These are phyloP conservation scores for Microcaecilia unicolor DNA, from an alignment of 2,797 vertebrate genomes.

Conservation along the genomic window DNA sequence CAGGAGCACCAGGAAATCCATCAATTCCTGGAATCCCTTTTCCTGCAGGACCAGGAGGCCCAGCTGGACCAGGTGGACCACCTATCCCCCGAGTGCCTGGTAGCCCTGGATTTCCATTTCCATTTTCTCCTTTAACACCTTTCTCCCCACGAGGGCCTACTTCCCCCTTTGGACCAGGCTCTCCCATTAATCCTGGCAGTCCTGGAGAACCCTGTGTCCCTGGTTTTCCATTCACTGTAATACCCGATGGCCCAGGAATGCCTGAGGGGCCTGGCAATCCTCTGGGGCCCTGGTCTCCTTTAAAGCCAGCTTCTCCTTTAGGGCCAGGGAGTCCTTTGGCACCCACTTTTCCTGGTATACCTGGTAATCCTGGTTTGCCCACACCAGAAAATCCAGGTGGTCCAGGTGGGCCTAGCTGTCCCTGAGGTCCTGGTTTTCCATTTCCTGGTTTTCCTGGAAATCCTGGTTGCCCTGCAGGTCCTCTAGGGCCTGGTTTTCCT, in stretches of 20 bases:
- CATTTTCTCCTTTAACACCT: conserved; percentile 84
- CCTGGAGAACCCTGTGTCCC: conserved; percentile 79
- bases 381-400: conserved; percentile 85
- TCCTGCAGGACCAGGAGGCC: conserved; percentile 62
- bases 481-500: conserved; percentile 87
- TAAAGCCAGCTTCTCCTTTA: conserved; percentile 76
- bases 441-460: conserved; percentile 86
- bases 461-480: conserved; percentile 77
- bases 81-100: conserved; percentile 62
- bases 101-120: conserved; percentile 79
- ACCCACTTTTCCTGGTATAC: conserved; percentile 84
- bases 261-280: conserved; percentile 83
- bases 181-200: conserved; percentile 72
- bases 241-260: conserved; percentile 82
- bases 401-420: conserved; percentile 81
- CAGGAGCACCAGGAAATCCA: conserved; percentile 69
- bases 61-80: conserved; percentile 66
- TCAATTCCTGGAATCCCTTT: conserved; percentile 72
- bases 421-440: conserved; percentile 87
- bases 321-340: conserved; percentile 76
- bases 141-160: conserved; percentile 70
- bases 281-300: conserved; percentile 82
- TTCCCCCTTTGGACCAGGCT: conserved; percentile 77
- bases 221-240: conserved; percentile 89
- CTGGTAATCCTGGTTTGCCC: conserved; percentile 87